Base-by-base conservation (phyloP, 2,113 vertebrate species). In the Phaethornis superciliosus region DNA sequence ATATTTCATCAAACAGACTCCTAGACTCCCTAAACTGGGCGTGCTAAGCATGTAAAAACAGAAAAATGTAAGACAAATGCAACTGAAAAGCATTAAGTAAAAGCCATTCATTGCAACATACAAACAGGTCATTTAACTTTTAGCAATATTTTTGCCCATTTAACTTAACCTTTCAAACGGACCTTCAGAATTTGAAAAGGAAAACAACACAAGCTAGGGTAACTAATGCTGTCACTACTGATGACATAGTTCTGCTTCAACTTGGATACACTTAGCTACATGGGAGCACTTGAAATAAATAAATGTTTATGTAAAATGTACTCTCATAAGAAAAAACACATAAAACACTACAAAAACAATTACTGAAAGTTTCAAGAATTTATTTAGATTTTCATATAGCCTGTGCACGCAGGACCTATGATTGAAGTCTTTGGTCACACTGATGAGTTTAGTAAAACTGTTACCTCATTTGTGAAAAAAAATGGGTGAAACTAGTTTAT, bases 1-100 rank as follows among this genome's bases (percentile, higher is more conserved):
- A 98, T 97, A 98, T 97, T 97, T 98, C 97, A 98, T 97, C 97
- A 98, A 98, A 97, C 92, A 98, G 97, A 97, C 97, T 98, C 96
- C 97, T 98, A 98, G 97, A 97, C 79, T 98, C 97, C 97, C 97
- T 98, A 98, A 97, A 97, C 96, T 97, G 97, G 95, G 96, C 95
- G 93, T 97, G 97, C 97, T 97, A 97, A 97, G 97, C 97, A 98
- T 98, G 97, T 97, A 97, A 97, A 97, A 97, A 95, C 91, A 96
- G 91, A 97, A 96, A 92, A 97, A 97, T 40, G 4, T 93, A 97
- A 97, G 97, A 97, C 94, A 97, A 96, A 96, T 85, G 97, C 90
- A 96, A 96, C 95, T 97, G 91, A 96, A 96, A 90, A 96, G 80
- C 90, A 85, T 97, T 95, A 96, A 94, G 94, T 95, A 96, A 96